phyloP scores from a whole-genome alignment of 2,113 vertebrate genomes.

The Syrmaticus mikado region DNA sequence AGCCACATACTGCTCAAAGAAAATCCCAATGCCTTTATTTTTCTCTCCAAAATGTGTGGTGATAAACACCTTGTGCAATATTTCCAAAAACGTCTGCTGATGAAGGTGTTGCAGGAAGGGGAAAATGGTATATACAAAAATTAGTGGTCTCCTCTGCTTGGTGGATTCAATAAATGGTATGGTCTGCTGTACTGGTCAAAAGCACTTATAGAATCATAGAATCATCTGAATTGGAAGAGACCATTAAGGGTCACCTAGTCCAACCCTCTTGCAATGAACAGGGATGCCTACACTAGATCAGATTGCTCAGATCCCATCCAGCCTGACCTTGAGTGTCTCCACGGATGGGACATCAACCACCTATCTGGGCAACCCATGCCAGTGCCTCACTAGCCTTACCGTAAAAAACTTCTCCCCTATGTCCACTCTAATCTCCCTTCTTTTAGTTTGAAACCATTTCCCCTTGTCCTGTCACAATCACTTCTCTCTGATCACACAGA shows the following conservation, averaged over 20 bases:
- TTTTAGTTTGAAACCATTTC: too few species aligned
- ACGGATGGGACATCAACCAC: too few species aligned
- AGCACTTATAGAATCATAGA: neutral
- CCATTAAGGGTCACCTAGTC: too few species aligned
- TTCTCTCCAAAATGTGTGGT: neutral
- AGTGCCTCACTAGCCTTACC: too few species aligned
- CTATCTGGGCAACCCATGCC: too few species aligned
- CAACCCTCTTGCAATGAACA: too few species aligned
- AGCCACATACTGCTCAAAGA: neutral
- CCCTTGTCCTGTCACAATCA: neutral
- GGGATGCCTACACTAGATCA: too few species aligned
- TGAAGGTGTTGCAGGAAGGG: fast-evolving
- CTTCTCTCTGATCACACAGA: neutral
- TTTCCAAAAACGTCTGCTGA: neutral
- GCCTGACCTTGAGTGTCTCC: too few species aligned
- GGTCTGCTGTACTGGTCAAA: neutral
- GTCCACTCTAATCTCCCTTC: too few species aligned
- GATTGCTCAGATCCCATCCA: too few species aligned
- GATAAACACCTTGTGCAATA: neutral
- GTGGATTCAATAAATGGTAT: neutral
- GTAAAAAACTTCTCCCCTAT: too few species aligned
- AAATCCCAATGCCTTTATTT: neutral
- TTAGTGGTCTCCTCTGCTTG: neutral
- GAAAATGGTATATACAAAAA: neutral
- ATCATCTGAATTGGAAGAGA: too few species aligned